Evolutionary conservation across 2,113 vertebrate species (phyloP).

Genomic region (Thunnus thynnus): DNA sequence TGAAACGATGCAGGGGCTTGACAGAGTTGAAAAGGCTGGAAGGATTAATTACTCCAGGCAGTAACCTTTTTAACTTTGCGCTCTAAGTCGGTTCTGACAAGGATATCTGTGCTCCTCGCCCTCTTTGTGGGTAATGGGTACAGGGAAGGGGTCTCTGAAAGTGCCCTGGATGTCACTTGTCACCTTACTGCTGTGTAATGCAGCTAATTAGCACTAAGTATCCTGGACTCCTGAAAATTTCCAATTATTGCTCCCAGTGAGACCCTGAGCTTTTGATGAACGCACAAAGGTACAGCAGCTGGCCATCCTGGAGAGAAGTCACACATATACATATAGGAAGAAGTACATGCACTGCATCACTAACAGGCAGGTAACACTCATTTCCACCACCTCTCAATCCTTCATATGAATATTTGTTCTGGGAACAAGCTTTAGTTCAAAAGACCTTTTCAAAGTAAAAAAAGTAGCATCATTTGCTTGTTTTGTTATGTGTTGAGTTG

Average conservation of each 20-base stretch:
- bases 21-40: conserved; percentile 63
- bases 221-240: conserved; percentile 68
- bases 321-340: conserved; percentile 3
- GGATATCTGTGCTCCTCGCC: conserved; percentile 38
- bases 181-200: conserved; percentile 67
- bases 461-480: conserved; percentile 18
- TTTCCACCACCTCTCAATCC: background rate
- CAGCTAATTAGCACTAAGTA: conserved; percentile 72
- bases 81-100: conserved; percentile 53
- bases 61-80: conserved; percentile 74
- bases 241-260: conserved; percentile 68
- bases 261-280: conserved; percentile 63
- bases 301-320: conserved; percentile 35
- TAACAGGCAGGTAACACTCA: conserved; percentile 8
- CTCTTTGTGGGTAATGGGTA: conserved; percentile 38
- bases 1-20: conserved; percentile 39
- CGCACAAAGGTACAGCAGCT: conserved; percentile 39
- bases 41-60: conserved; percentile 73
- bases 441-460: conserved; percentile 15
- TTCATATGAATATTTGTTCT: background rate
- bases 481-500: conserved; percentile 31
- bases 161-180: conserved; percentile 62
- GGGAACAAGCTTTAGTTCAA: conserved; percentile 9
- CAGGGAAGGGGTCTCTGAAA: conserved; percentile 30
- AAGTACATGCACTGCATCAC: conserved; percentile 7